Evolutionary conservation across 2,113 vertebrate genomes (phyloP), one percentile per base, ranked within the genome.

Genomic region (Plecotus auritus): DNA sequence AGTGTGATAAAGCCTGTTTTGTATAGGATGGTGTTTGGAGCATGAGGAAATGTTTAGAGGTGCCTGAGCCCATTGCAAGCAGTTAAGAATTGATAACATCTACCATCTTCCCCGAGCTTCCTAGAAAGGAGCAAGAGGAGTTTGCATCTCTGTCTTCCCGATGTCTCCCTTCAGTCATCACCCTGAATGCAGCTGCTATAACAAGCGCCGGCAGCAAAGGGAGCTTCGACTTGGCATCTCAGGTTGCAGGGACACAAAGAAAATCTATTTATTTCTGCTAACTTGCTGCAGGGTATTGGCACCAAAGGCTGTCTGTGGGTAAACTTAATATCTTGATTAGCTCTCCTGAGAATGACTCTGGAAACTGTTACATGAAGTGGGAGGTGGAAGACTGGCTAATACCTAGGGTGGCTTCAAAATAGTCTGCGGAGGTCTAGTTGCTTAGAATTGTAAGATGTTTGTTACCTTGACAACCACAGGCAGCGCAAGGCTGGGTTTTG

Each of bases 401-500:
- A 84, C 56, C 42, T 84, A 4, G 54, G 80, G 83, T 96, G 78
- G 56, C 74, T 97, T 96, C 85, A 83, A 80, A 91, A 91, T 49
- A 83, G 51, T 96, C 80, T 61, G 86, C 74, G 26, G 80, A 94
- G 72, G 13, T 94, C 93, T 91, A 47, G 56, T 91, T 89, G 51
- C 89, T 85, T 66, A 37, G 72, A 95, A 95, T 85, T 84, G 20
- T 86, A 94, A 95, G 45, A 61, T 30, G 11, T 91, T 76, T 30
- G 94, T 97, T 97, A 81, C 97, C 97, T 97, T 97, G 97, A 96
- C 97, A 97, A 97, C 97, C 91, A 82, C 51, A 93, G 89, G 70
- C 56, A 87, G 80, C 18, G 47, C 28, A 74, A 66, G 91, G 6
- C 83, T 96, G 69, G 28, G 5, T 67, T 95, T 93, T 85, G 88